Base-by-base conservation (phyloP, 2,888 invertebrate species). In the Drosophila vallismaia region DNA sequence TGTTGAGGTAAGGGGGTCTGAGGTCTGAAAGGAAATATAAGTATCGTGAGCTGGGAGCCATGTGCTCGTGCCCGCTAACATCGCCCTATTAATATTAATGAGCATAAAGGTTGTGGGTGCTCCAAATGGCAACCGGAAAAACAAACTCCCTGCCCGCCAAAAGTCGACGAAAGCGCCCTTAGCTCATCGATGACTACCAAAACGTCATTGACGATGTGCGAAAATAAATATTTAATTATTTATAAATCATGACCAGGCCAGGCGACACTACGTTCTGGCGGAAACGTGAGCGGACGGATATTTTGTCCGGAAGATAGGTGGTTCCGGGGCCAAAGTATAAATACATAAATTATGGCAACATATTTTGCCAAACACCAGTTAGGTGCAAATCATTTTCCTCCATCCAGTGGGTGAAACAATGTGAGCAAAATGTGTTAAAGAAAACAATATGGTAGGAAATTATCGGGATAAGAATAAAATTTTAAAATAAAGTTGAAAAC, bases 151-250 rank as follows among this genome's bases (percentile, higher is more conserved):
- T 10, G 9, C 5, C 33, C 40, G 14, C 42, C 45, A 4, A 42
- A 10, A 29, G 28, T 48, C 46, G 40, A 38, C 14, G 14, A 48
- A 33, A 31, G 9, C 12, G 14, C 26, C 46, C 38, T 26, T 10
- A 19, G 44, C 50, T 58, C 53, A 75, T 71, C 56, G 71, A 66
- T 68, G 52, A 50, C 56, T 63, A 64, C 56, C 71, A n/a, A 7
- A 62, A 73, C 74, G 75, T 80, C 81, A 81, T 71, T 71, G 87
- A 84, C 76, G 64, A 82, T 66, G 87, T 81, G 87, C 87, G 69
- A 82, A 81, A 82, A 82, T 81, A 87, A 87, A 85, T 87, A 82
- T 85, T 86, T 87, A 81, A 82, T 85, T 87, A 81, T 82, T 82
- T 87, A 81, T 87, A 87, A 82, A 84, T 82, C 87, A 82, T 84